Percentiles rank a stretch among this genome's conserved stretches.
Evolutionary conservation across 2,888 invertebrate species (phyloP).

Genomic region (Phortica magna): DNA sequence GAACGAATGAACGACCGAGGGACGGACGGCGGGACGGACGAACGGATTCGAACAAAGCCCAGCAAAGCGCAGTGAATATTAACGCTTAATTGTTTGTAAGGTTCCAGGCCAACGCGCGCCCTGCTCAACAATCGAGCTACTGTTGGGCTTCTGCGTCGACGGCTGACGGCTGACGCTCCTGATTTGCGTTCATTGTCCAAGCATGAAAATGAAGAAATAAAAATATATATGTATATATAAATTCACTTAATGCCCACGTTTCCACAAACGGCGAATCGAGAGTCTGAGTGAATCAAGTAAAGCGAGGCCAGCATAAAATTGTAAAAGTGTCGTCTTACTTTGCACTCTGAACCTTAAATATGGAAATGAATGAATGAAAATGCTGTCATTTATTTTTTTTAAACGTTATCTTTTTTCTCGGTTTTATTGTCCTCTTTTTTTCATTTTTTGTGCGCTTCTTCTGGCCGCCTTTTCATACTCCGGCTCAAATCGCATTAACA

Average conservation of each 20-base stretch:
- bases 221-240: slow-evolving; percentile 7
- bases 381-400: slow-evolving; percentile 23
- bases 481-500: slow-evolving; percentile 72
- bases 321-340: slow-evolving; percentile 24
- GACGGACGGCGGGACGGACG: not conserved
- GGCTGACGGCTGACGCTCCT: slow-evolving; percentile 8
- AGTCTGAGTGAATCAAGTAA: not conserved
- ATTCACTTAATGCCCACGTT: slow-evolving; percentile 28
- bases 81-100: slow-evolving; percentile 66
- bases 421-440: slow-evolving; percentile 20
- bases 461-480: slow-evolving; percentile 62
- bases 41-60: slow-evolving; percentile 5
- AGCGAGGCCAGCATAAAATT: slow-evolving; percentile 3
- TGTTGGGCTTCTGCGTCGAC: not conserved
- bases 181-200: slow-evolving; percentile 32
- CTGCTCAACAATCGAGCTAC: not conserved
- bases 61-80: slow-evolving; percentile 49
- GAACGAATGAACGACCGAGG: not conserved
- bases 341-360: slow-evolving; percentile 23
- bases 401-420: slow-evolving; percentile 28
- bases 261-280: not conserved
- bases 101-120: slow-evolving; percentile 38
- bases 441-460: not conserved
- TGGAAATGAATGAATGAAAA: slow-evolving; percentile 25
- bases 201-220: slow-evolving; percentile 31